Conservation (phyloP, 2,797 vertebrate genomes). For the Sebastes nivosus region DNA sequence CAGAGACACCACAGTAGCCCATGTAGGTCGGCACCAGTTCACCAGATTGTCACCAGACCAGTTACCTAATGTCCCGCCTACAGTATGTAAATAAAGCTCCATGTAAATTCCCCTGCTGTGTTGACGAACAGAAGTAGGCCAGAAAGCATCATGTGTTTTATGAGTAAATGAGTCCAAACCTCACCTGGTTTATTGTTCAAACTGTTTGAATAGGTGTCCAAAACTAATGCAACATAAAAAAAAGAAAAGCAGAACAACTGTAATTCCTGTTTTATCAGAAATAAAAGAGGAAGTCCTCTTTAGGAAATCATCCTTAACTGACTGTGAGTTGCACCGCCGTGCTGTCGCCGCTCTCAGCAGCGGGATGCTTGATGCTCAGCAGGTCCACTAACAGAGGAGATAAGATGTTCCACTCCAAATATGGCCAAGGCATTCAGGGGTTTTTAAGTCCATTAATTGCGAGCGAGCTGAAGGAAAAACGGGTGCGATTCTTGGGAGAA, state of each 20-base stretch:
- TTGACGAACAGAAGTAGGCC: slow-evolving; percentile 1
- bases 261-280: slow-evolving; percentile 10
- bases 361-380: slow-evolving; percentile 58
- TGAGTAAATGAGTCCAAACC: slow-evolving; percentile 7
- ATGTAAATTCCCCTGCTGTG: slow-evolving; percentile 40
- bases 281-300: slow-evolving; percentile 18
- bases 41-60: slow-evolving; percentile 24
- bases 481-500: slow-evolving; percentile 23
- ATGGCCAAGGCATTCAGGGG: slow-evolving; percentile 63
- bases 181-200: slow-evolving; percentile 15
- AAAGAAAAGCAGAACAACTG: slow-evolving; percentile 19
- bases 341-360: slow-evolving; percentile 25
- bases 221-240: background rate
- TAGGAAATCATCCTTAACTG: background rate
- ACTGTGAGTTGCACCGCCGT: slow-evolving; percentile 25
- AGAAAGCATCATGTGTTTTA: slow-evolving; percentile 13
- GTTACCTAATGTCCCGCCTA: slow-evolving; percentile 35
- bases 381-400: slow-evolving; percentile 59
- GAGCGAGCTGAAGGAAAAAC: slow-evolving; percentile 12
- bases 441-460: slow-evolving; percentile 53
- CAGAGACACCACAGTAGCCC: slow-evolving; percentile 35
- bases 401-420: slow-evolving; percentile 81
- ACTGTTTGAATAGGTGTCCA: slow-evolving; percentile 54
- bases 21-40: slow-evolving; percentile 27
- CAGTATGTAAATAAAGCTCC: slow-evolving; percentile 44